Evolutionary conservation across 1,140 invertebrate genomes (phyloP), one percentile per base, ranked within the genome.

Genomic region (Pseudomyrmex cubaensis): DNA sequence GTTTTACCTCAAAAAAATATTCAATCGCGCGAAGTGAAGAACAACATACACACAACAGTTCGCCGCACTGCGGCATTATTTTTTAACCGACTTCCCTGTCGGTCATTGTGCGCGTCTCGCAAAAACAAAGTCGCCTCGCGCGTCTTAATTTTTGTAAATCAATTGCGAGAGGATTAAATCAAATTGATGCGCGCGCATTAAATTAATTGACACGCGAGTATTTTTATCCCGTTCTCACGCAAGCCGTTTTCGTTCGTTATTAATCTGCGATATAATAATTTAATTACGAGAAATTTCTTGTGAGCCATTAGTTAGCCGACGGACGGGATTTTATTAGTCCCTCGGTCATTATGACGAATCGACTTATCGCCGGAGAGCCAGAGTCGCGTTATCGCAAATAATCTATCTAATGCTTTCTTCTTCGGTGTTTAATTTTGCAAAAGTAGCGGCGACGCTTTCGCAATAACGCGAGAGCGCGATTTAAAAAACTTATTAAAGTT

Each of bases 401-500:
- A 35, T 35, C 35, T 35, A 35, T 35, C 35, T 35, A 35, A 35
- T 35, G 5, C 35, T 35, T 7, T 57, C 7, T 17, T 15, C 13
- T 15, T 57, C n/a, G 15, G 9, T 74, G 2, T 10, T 76, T 20
- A 13, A 52, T 7, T 66, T 76, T 64, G 7, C 46, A 66, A 76
- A 64, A 76, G 4, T n/a, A 25, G 22, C 9, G 17, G 35, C 2
- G 13, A 25, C 25, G 48, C 1, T 17, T 44, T 35, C 1, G n/a
- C 61, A 15, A 12, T 52, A n/a, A 62, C 3, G 56, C 12, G 7
- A 69, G 25, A 59, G 64, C 10, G 17, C 48, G 67, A 70, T 78
- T 78, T 25, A 48, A 44, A 67, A 67, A 78, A 78, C 57, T 78
- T 57, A 70, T 70, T 20, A 15, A 57, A 70, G 44, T 57, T 59